These are phyloP conservation scores for Ceyx margarethae DNA, from an alignment of 2,113 vertebrate genomes.

Conservation along the genomic window DNA sequence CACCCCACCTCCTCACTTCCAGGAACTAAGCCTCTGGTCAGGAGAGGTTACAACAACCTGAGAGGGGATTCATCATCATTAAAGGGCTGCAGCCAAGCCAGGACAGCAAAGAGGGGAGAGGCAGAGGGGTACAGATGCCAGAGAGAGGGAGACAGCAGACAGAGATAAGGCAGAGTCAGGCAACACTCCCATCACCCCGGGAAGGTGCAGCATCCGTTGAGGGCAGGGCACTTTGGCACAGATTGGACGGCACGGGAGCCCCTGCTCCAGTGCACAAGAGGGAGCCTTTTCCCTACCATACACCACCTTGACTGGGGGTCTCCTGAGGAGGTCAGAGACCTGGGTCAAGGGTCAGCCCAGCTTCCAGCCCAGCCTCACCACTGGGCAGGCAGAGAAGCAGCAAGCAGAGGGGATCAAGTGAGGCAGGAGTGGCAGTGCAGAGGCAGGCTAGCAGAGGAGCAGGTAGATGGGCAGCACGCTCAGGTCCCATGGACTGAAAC, in stretches of 20 bases:
- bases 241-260: neutral
- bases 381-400: neutral
- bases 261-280: rapidly evolving
- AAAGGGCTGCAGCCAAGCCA: constrained; percentile 44
- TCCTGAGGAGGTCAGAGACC: neutral
- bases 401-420: rapidly evolving
- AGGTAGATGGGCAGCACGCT: neutral
- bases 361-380: constrained; percentile 35
- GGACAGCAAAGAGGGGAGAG: constrained; percentile 54
- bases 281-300: neutral
- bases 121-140: neutral
- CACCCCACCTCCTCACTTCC: neutral
- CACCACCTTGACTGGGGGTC: neutral
- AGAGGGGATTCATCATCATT: neutral
- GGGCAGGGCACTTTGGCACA: neutral
- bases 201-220: constrained; percentile 50
- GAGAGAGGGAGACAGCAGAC: neutral
- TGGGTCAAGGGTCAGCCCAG: neutral
- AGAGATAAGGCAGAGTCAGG: constrained; percentile 11
- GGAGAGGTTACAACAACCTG: neutral
- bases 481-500: neutral
- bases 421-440: neutral
- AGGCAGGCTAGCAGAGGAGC: neutral
- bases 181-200: neutral
- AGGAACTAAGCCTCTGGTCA: neutral